Conservation (phyloP, 2,888 invertebrate species). For the Drymonia ruficornis region DNA sequence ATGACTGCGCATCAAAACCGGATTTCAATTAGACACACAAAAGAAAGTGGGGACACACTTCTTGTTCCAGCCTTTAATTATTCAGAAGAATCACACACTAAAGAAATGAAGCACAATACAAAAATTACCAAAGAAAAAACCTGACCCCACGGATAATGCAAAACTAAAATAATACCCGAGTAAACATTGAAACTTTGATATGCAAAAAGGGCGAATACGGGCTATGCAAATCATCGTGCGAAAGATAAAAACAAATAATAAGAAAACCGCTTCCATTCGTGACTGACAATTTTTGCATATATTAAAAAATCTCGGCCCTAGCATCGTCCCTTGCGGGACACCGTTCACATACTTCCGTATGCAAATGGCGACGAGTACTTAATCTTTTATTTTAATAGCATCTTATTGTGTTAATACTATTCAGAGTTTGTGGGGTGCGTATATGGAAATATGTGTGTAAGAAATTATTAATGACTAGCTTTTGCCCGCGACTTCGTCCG, state of each 20-base stretch:
- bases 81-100: slow-evolving; percentile 72
- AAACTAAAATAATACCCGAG: slow-evolving; percentile 80
- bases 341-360: slow-evolving; percentile 76
- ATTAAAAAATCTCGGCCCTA: slow-evolving; percentile 62
- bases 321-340: slow-evolving; percentile 61
- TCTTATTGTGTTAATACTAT: slow-evolving; percentile 78
- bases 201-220: slow-evolving; percentile 77
- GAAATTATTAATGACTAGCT: slow-evolving; percentile 79
- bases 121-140: slow-evolving; percentile 69
- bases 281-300: slow-evolving; percentile 77
- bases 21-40: slow-evolving; percentile 80
- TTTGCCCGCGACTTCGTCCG: too few relatives aligned
- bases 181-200: slow-evolving; percentile 78
- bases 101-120: slow-evolving; percentile 71
- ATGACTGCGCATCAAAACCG: slow-evolving; percentile 80
- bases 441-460: slow-evolving; percentile 58
- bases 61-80: slow-evolving; percentile 77
- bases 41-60: slow-evolving; percentile 76
- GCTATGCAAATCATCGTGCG: slow-evolving; percentile 83
- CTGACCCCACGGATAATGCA: slow-evolving; percentile 68
- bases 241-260: slow-evolving; percentile 78
- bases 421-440: slow-evolving; percentile 64
- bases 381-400: slow-evolving; percentile 84
- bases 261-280: slow-evolving; percentile 78
- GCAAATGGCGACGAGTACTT: slow-evolving; percentile 74